These are phyloP conservation scores for Platyura marginata DNA, from an alignment of 1,140 invertebrate species.

Conservation along the genomic window DNA sequence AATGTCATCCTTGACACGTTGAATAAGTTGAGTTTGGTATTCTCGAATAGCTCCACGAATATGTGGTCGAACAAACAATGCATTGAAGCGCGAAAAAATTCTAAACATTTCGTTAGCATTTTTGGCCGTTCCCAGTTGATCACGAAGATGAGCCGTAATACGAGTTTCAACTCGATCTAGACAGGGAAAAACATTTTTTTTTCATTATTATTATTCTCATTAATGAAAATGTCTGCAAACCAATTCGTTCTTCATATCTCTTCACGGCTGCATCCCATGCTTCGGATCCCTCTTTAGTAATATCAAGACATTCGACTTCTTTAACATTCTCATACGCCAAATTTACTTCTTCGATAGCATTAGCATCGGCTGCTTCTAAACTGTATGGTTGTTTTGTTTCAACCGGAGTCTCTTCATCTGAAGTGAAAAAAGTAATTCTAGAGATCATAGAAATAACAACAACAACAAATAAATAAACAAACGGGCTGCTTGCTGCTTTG, in stretches of 20 bases:
- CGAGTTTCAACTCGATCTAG: conserved; percentile 82
- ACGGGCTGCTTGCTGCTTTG: conserved; percentile 27
- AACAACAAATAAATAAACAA: no score
- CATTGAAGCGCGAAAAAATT: conserved; percentile 96
- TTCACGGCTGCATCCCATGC: conserved; percentile 92
- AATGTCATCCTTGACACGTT: conserved; percentile 97
- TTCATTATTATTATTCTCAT: no score
- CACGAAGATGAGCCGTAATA: conserved; percentile 88
- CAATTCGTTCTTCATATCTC: conserved; percentile 94
- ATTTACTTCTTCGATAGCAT: conserved; percentile 83
- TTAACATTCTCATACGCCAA: conserved; percentile 97
- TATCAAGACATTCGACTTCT: conserved; percentile 95
- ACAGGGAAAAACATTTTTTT: conserved; percentile 1
- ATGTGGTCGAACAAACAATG: conserved; percentile 93
- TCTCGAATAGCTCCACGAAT: conserved; percentile 96
- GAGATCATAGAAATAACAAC: no score
- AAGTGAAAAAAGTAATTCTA: no score
- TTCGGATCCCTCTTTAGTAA: conserved; percentile 88
- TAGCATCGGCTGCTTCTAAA: conserved; percentile 79
- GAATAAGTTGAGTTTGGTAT: conserved; percentile 98
- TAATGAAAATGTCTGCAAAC: conserved; percentile 11
- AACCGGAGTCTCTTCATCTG: conserved; percentile 8
- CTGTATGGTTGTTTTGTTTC: conserved; percentile 26
- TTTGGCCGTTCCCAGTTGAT: conserved; percentile 94
- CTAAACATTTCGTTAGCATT: conserved; percentile 99